phyloP scores from a whole-genome alignment of 2,888 invertebrate species.

The Gasteruption jaculator region DNA sequence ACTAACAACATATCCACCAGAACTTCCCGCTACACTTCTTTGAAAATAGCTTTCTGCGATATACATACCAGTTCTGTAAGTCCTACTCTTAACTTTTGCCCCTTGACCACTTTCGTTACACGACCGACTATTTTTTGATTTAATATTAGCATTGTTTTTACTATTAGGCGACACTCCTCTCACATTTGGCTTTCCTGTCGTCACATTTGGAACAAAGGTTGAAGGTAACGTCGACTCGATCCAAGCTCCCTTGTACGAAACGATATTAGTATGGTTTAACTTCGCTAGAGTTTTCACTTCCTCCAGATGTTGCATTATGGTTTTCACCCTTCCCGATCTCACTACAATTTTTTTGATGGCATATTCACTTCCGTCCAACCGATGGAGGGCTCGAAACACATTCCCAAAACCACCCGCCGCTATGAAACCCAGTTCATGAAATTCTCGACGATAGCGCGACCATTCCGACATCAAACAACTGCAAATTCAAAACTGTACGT shows the following conservation, averaged over 20 bases:
- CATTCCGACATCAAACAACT: conserved; percentile 47
- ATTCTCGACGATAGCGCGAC: conserved; percentile 68
- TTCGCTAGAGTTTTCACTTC: conserved; percentile 80
- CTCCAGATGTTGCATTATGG: conserved; percentile 63
- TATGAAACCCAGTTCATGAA: conserved; percentile 66
- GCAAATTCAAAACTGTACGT: too few relatives aligned
- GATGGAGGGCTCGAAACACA: conserved; percentile 71
- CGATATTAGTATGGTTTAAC: conserved; percentile 74
- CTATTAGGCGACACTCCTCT: too few relatives aligned
- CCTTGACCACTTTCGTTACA: conserved; percentile 7
- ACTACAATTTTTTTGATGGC: conserved; percentile 75
- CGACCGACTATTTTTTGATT: too few relatives aligned
- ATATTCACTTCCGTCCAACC: conserved; percentile 72
- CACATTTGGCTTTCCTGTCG: background rate
- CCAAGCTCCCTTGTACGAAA: conserved; percentile 82
- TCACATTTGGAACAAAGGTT: conserved; percentile 9
- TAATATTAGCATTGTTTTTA: conserved; percentile 1
- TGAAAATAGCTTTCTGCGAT: conserved; percentile 2
- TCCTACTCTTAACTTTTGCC: conserved; percentile 8
- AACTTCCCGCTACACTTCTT: conserved; percentile 3
- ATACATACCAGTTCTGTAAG: conserved; percentile 25
- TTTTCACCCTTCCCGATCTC: conserved; percentile 61
- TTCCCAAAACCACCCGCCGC: conserved; percentile 74
- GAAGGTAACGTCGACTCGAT: conserved; percentile 56
- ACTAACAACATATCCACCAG: conserved; percentile 19